phyloP scores from a whole-genome alignment of 2,888 invertebrate species.

The Toxonevra muliebris region DNA sequence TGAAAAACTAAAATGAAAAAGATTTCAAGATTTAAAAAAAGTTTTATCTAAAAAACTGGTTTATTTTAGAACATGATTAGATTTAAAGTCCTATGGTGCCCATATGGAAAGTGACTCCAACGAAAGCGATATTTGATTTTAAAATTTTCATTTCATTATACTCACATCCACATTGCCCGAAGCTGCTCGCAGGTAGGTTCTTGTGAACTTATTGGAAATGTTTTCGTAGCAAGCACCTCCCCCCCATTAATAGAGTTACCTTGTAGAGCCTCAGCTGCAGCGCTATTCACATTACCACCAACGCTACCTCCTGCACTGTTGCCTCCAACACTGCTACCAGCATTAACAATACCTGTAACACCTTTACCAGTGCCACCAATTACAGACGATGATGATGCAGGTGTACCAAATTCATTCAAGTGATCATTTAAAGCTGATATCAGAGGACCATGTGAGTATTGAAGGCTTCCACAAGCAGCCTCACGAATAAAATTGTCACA shows the following conservation, averaged over 20 bases:
- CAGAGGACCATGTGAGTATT: constrained; percentile 20
- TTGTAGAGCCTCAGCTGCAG: constrained; percentile 14
- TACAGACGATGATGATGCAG: neutral
- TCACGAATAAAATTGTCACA: constrained; percentile 1
- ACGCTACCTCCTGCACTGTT: constrained; percentile 5
- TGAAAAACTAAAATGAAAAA: constrained; percentile 69
- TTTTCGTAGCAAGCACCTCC: constrained; percentile 59
- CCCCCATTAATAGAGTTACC: constrained; percentile 40
- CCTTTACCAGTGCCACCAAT: constrained; percentile 17
- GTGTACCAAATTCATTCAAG: constrained; percentile 11
- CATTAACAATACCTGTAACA: constrained; percentile 22
- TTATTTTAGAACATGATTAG: no score
- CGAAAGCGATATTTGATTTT: neutral
- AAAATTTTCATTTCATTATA: constrained; percentile 11
- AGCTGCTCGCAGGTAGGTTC: constrained; percentile 89
- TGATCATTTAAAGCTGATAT: constrained; percentile 16
- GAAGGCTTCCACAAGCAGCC: constrained; percentile 7
- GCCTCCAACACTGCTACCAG: constrained; percentile 26
- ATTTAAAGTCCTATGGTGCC: no score
- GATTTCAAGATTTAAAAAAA: no score
- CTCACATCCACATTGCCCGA: constrained; percentile 86
- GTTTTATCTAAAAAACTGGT: no score
- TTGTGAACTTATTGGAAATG: constrained; percentile 56
- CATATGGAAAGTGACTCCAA: no score
- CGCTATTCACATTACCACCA: constrained; percentile 26